phyloP scores from a whole-genome alignment of 35 echinoderm and acorn worm genomes.

The Stichopus chloronotus region DNA sequence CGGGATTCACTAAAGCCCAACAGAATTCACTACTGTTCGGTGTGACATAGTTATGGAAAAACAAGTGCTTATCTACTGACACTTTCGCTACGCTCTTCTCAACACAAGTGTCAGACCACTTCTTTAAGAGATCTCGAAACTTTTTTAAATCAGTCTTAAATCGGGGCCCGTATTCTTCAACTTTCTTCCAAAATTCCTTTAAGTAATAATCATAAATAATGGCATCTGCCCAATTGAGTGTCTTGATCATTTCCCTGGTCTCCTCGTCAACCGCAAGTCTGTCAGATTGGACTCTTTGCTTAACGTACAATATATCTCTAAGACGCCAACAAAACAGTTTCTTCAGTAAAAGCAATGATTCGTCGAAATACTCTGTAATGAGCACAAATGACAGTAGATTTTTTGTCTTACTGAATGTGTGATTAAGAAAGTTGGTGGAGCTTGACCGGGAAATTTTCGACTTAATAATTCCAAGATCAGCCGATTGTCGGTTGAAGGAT shows the following conservation, averaged over 20 bases:
- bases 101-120: neutral
- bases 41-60: neutral
- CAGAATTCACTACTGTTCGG: neutral
- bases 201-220: neutral
- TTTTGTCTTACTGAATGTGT: neutral
- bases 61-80: neutral
- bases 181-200: neutral
- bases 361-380: slow-evolving; percentile 21
- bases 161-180: neutral
- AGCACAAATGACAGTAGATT: neutral
- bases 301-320: slow-evolving; percentile 9
- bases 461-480: slow-evolving; percentile 15
- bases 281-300: neutral
- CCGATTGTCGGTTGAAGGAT: neutral
- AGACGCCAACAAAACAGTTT: slow-evolving; percentile 15
- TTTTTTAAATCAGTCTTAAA: neutral
- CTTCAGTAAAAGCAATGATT: neutral
- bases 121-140: neutral
- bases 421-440: neutral
- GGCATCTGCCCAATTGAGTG: neutral
- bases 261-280: neutral
- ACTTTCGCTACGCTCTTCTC: neutral
- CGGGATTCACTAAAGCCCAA: slow-evolving; percentile 9
- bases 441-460: neutral
- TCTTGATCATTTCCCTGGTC: neutral